These are phyloP conservation scores for Borostomias antarcticus DNA, from an alignment of 2,797 vertebrate genomes.

Conservation along the genomic window DNA sequence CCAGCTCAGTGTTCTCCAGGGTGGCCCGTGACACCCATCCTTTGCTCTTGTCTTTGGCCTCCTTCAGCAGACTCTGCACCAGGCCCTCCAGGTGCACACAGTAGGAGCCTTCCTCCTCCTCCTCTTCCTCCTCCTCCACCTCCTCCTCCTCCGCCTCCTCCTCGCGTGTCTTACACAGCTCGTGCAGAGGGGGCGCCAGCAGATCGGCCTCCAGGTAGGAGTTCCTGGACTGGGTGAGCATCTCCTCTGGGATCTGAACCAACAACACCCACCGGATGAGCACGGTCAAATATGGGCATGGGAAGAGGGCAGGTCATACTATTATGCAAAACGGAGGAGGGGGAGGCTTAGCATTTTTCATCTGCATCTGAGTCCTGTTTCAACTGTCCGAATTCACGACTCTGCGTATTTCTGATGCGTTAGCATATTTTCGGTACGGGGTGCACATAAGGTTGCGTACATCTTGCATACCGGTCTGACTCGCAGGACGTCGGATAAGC, in stretches of 20 bases:
- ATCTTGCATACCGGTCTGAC: no score
- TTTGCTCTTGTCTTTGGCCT: conserved; percentile 90
- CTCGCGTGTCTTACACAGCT: conserved; percentile 81
- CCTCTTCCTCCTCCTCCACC: conserved; percentile 60
- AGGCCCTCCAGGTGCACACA: conserved; percentile 81
- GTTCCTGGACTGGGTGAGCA: conserved; percentile 86
- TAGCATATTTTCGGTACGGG: no score
- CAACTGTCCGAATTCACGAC: no score
- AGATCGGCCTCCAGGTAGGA: conserved; percentile 88
- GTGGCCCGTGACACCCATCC: conserved; percentile 85
- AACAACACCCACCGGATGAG: not conserved
- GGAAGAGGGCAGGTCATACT: no score
- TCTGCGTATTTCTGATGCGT: no score
- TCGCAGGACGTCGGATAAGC: no score
- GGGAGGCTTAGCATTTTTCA: no score
- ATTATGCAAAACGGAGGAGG: no score
- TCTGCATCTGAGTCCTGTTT: no score
- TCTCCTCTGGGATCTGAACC: conserved; percentile 86
- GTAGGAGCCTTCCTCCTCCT: conserved; percentile 80
- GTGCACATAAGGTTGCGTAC: no score
- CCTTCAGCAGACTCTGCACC: conserved; percentile 85
- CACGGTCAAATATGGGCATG: no score
- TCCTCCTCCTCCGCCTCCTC: conserved; percentile 60
- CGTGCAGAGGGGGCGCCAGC: conserved; percentile 81
- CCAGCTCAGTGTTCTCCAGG: conserved; percentile 82